Conservation (phyloP, 2,797 vertebrate species). For the Euphonia xanthogaster region DNA sequence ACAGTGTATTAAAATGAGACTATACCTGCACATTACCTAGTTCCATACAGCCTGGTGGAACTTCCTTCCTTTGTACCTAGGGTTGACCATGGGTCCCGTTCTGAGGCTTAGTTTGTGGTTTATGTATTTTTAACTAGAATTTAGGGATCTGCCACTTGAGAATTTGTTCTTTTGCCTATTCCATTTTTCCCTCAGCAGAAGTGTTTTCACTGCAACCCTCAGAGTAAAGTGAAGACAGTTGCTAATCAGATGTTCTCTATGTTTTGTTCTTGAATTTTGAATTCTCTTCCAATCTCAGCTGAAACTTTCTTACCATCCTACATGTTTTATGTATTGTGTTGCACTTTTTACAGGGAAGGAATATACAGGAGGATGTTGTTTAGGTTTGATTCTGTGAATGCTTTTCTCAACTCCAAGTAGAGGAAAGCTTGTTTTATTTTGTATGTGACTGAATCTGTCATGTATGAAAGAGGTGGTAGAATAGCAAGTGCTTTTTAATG, state of each 20-base stretch:
- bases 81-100: not conserved
- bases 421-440: not conserved
- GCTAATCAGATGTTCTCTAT: not conserved
- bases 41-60: not conserved
- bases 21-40: not conserved
- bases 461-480: not conserved
- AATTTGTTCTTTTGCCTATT: not conserved
- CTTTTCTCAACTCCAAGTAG: not conserved
- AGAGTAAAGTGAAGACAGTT: not conserved
- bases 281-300: not conserved
- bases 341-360: not conserved
- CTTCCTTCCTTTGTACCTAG: not conserved
- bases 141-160: not conserved
- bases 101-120: not conserved
- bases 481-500: not conserved
- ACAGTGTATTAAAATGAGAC: not conserved
- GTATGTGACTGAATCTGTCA: not conserved
- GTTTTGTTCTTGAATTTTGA: slow-evolving; percentile 6
- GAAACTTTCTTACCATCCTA: not conserved
- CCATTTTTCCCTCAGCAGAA: not conserved
- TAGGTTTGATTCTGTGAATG: not conserved
- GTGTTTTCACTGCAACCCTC: not conserved
- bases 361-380: not conserved
- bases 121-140: not conserved
- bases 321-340: not conserved